Percentiles rank a stretch among this genome's conserved stretches.
These are phyloP conservation scores for Cerceris ruficornis DNA, from an alignment of 2,888 invertebrate species.

Conservation along the genomic window DNA sequence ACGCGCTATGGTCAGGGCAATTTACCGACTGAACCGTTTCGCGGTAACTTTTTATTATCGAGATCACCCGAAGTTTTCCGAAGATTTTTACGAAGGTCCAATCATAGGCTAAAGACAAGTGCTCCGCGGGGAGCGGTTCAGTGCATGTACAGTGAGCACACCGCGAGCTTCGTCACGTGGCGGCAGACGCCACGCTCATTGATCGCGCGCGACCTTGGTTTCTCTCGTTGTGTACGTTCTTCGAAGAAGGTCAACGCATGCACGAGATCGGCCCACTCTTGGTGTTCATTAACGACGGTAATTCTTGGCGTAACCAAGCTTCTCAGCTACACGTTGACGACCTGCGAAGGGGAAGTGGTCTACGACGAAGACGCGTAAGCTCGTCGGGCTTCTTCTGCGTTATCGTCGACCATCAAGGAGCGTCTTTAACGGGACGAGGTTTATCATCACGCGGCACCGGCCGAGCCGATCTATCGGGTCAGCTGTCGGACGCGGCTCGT, in stretches of 20 bases:
- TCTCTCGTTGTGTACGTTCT: slow-evolving; percentile 21
- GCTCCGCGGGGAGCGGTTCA: too few relatives aligned
- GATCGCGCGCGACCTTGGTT: slow-evolving; percentile 59
- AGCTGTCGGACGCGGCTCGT: slow-evolving; percentile 18
- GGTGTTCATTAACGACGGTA: background rate
- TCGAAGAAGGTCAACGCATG: slow-evolving; percentile 38
- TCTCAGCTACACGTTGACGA: slow-evolving; percentile 11
- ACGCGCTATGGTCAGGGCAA: too few relatives aligned
- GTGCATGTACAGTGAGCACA: too few relatives aligned
- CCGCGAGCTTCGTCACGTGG: slow-evolving; percentile 55
- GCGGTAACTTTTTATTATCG: too few relatives aligned
- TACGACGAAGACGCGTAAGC: slow-evolving; percentile 22
- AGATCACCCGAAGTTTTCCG: too few relatives aligned
- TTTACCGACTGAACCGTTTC: too few relatives aligned
- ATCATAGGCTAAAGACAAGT: too few relatives aligned
- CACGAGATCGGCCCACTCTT: slow-evolving; percentile 3
- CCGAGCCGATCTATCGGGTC: slow-evolving; percentile 10
- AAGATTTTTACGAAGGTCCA: too few relatives aligned
- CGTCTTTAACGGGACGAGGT: background rate
- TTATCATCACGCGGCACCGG: slow-evolving; percentile 42
- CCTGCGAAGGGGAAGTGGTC: slow-evolving; percentile 13
- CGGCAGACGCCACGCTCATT: slow-evolving; percentile 48
- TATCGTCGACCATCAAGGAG: slow-evolving; percentile 34
- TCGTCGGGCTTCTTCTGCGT: slow-evolving; percentile 17
- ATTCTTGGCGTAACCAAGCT: background rate